Conservation (phyloP, 2,797 vertebrate genomes). For the Sphenopsis melanotis region DNA sequence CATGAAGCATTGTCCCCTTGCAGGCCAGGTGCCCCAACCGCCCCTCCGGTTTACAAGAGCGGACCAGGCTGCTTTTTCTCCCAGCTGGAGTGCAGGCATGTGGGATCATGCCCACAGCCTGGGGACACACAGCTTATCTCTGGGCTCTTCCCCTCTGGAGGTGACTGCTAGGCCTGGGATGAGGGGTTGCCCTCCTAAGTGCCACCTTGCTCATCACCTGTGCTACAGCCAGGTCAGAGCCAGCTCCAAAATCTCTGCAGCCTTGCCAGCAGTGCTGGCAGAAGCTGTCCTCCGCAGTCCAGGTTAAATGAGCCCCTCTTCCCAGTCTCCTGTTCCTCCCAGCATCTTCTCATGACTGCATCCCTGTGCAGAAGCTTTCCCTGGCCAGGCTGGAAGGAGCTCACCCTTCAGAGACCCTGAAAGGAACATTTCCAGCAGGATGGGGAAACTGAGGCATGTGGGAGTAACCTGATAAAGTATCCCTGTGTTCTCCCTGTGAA, state of each 20-base stretch:
- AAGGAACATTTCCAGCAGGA: not conserved
- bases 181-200: not conserved
- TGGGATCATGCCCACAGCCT: not conserved
- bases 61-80: not conserved
- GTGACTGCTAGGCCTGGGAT: not conserved
- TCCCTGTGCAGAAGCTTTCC: not conserved
- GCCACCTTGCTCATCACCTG: not conserved
- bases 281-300: constrained; percentile 17
- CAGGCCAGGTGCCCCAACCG: not conserved
- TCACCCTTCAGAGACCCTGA: not conserved
- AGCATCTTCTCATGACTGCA: not conserved
- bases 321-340: not conserved
- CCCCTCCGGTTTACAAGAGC: accelerated
- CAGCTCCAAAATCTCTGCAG: not conserved
- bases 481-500: not conserved
- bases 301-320: constrained; percentile 47
- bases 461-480: not conserved
- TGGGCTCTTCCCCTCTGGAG: not conserved
- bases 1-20: not conserved
- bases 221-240: constrained; percentile 14
- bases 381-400: not conserved
- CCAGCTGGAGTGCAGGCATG: accelerated
- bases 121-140: accelerated
- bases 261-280: constrained; percentile 58
- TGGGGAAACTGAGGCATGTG: not conserved